Evolutionary conservation across 2,113 vertebrate genomes (phyloP).

Genomic region (Electrona antarctica): DNA sequence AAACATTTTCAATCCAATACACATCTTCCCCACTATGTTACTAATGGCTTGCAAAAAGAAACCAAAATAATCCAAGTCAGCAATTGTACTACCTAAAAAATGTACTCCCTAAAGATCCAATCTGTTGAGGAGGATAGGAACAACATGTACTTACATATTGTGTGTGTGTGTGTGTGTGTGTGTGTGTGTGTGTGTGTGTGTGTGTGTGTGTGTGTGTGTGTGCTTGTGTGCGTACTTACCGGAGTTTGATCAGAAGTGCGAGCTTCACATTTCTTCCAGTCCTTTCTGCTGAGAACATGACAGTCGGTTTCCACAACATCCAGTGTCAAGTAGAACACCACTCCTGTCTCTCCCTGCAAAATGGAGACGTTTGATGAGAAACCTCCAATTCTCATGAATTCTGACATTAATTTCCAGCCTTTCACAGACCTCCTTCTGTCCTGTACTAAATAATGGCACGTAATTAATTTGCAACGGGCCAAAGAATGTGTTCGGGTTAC

Average conservation of each 20-base stretch:
- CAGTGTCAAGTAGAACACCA: conserved; percentile 74
- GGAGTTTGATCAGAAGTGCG: conserved; percentile 35
- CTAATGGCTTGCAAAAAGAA: too few relatives aligned
- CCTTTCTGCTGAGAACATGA: conserved; percentile 73
- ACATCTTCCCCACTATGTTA: too few relatives aligned
- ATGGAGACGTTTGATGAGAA: background rate
- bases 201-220: background rate
- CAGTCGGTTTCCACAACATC: conserved; percentile 78
- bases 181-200: background rate
- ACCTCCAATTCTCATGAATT: background rate
- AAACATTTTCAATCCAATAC: too few relatives aligned
- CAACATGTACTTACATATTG: too few relatives aligned
- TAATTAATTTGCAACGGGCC: too few relatives aligned
- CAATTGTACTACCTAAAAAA: too few relatives aligned
- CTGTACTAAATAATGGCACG: too few relatives aligned
- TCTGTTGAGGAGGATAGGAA: too few relatives aligned
- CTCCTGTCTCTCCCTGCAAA: conserved; percentile 57
- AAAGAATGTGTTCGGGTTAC: too few relatives aligned
- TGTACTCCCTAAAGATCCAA: too few relatives aligned
- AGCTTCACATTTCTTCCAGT: conserved; percentile 69
- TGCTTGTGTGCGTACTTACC: conserved; percentile 41
- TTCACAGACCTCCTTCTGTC: background rate
- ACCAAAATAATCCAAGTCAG: too few relatives aligned
- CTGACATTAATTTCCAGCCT: background rate
- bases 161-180: background rate